Evolutionary conservation across 2,888 invertebrate genomes (phyloP), one percentile per base, ranked within the genome.

Genomic region (Liodrosophila aerea): DNA sequence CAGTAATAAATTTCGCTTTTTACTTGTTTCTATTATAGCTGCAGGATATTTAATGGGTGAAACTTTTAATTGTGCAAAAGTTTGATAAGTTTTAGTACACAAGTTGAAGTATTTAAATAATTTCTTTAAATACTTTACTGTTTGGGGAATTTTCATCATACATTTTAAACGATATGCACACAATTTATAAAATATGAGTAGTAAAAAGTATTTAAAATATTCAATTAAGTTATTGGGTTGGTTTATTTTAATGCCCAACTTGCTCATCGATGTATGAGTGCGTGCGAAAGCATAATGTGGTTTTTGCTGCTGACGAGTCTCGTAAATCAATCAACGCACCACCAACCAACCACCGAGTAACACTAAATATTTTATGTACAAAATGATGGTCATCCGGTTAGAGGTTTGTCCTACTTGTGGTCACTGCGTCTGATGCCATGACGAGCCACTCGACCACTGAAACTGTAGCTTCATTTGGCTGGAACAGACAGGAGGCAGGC

Each of bases 291-390:
- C 44, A 52, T 49, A 43, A 33, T 69, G 29, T 33, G 64, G 34
- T 34, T 63, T 74, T 56, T 77, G 41, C 44, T 57, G 34, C 54
- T 27, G n/a, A 29, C 31, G 50, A 61, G 74, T 47, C 65, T 45
- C 52, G 53, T 83, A 68, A 85, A 76, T 60, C 77, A 75, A 85
- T 77, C 86, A 67, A 22, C 52, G 41, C 31, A 7, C 33, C 36
- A 30, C 47, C 11, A 45, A 44, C 49, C n/a, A n/a, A n/a, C n/a
- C n/a, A n/a, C 29, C 46, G 50, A 8, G 22, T 18, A 37, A 30
- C 40, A 41, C 40, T 76, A 65, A 64, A 84, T 73, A 80, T 76
- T 73, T 68, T 63, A 75, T 80, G 63, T 69, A 34, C 36, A 54
- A 73, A 73, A 62, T 59, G 63, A 61, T 31, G 44, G 7, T 43